A percentile compares a stretch with the other conserved stretches of the same genome.
phyloP scores from a whole-genome alignment of 2,888 invertebrate species.

The Noctua comes region DNA sequence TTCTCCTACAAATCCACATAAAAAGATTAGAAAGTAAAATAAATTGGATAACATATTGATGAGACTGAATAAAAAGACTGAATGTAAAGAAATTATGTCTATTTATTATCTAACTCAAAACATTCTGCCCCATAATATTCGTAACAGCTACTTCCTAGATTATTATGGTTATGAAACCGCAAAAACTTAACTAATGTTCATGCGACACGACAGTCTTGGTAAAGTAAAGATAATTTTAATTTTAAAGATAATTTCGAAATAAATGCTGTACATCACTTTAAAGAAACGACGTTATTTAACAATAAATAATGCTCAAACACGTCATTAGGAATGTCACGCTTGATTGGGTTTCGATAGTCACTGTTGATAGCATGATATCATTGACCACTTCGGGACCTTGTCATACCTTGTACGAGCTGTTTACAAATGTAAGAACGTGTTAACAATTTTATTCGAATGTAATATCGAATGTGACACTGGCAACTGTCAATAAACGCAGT shows the following conservation, averaged over 20 bases:
- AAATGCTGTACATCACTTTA: slow-evolving; percentile 33
- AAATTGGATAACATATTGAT: slow-evolving; percentile 22
- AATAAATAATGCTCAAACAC: slow-evolving; percentile 39
- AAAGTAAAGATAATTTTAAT: slow-evolving; percentile 34
- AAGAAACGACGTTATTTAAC: slow-evolving; percentile 39
- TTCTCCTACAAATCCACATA: slow-evolving; percentile 26
- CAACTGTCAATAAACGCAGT: slow-evolving; percentile 35
- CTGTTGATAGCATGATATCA: slow-evolving; percentile 76
- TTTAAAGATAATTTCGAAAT: slow-evolving; percentile 43
- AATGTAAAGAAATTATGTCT: slow-evolving; percentile 8
- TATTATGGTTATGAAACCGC: slow-evolving; percentile 49
- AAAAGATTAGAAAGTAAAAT: slow-evolving; percentile 39
- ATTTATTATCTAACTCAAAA: slow-evolving; percentile 27
- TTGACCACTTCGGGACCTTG: slow-evolving; percentile 77
- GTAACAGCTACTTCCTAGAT: slow-evolving; percentile 55
- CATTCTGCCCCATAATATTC: slow-evolving; percentile 32
- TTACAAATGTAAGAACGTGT: slow-evolving; percentile 58
- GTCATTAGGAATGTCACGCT: slow-evolving; percentile 68
- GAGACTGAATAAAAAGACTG: neutral
- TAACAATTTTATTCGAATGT: slow-evolving; percentile 47
- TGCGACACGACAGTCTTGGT: slow-evolving; percentile 44
- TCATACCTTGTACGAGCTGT: slow-evolving; percentile 74
- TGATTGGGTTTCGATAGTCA: slow-evolving; percentile 73
- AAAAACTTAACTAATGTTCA: slow-evolving; percentile 47
- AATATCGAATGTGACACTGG: slow-evolving; percentile 36